Percentiles rank a stretch among this genome's conserved stretches.
phyloP scores from a whole-genome alignment of 2,113 vertebrate species.

The Sinocyclocheilus maitianheensis region DNA sequence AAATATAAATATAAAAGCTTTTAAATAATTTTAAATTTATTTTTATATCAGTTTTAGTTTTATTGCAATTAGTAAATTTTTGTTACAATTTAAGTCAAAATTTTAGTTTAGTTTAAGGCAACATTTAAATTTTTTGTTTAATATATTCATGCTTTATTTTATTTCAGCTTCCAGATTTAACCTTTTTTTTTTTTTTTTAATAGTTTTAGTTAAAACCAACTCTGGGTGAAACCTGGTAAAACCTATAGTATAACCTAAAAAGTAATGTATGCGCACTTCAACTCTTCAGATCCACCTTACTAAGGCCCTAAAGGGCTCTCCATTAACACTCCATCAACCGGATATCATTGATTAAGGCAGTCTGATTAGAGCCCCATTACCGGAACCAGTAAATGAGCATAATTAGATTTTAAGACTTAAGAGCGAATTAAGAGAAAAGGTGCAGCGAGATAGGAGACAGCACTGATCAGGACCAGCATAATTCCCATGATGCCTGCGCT shows the following conservation, averaged over 20 bases:
- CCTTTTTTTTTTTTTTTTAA: too few species aligned
- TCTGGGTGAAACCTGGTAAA: background rate
- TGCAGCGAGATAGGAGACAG: background rate
- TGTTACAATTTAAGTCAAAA: too few species aligned
- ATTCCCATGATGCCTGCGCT: conserved; percentile 32
- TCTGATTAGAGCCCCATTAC: conserved; percentile 23
- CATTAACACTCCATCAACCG: conserved; percentile 18
- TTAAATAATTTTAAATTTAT: too few species aligned
- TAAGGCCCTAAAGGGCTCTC: background rate
- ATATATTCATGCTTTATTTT: background rate
- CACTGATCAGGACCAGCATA: background rate
- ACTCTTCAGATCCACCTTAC: background rate
- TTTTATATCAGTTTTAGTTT: too few species aligned
- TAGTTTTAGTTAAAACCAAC: background rate
- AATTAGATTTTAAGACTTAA: background rate
- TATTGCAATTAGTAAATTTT: too few species aligned
- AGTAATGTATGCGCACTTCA: background rate
- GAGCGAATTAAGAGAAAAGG: background rate
- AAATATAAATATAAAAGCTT: too few species aligned
- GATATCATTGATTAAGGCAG: conserved; percentile 10
- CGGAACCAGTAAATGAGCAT: background rate
- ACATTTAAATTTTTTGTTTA: background rate
- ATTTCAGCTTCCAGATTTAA: background rate
- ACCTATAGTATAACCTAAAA: background rate
- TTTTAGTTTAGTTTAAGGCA: too few species aligned